Evolutionary conservation across 2,113 vertebrate genomes (phyloP), one percentile per base, ranked within the genome.

Genomic region (Alethe castanea): DNA sequence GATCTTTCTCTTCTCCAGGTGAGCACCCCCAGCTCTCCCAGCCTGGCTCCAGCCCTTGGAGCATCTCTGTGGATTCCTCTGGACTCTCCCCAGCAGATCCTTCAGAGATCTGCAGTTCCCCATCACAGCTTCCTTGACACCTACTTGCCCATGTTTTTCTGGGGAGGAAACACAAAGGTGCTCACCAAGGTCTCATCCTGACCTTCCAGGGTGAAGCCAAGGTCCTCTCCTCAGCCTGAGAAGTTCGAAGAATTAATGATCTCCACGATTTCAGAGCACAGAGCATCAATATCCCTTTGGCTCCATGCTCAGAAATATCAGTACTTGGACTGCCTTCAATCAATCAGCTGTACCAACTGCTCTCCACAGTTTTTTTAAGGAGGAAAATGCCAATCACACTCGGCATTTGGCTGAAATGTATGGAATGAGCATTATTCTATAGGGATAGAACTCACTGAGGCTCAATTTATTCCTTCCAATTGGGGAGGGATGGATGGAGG

Each of bases 281-380:
- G 88, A 88, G 64, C 78, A 61, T 77, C 81, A 88, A 65, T 87
- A 80, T 60, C 64, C 74, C 44, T 77, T 67, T 94, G 93, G 90
- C 88, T 90, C 56, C 0, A 1, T 29, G 50, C 88, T 93, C 83
- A 40, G 85, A 80, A 92, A 83, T 86, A 88, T 66, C 88, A 67
- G 85, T 56, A 17, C 42, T 93, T 96, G 94, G 92, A 80, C 80
- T 50, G 44, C 29, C 88, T 93, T 94, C 82, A 88, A 59, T 77
- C 90, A 88, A 40, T 95, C 93, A 94, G 92, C 90, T 93, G 92
- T 70, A 95, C 92, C 92, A 92, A 88, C 92, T 88, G 84, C 92
- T 94, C 86, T 50, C 7, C 52, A n/a, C 50, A 16, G 8, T 14
- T 82, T 91, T 94, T 94, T 71, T 52, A 40, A 66, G 69, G 42